Conservation (phyloP, 2,113 vertebrate genomes). For the Crypturellus undulatus region DNA sequence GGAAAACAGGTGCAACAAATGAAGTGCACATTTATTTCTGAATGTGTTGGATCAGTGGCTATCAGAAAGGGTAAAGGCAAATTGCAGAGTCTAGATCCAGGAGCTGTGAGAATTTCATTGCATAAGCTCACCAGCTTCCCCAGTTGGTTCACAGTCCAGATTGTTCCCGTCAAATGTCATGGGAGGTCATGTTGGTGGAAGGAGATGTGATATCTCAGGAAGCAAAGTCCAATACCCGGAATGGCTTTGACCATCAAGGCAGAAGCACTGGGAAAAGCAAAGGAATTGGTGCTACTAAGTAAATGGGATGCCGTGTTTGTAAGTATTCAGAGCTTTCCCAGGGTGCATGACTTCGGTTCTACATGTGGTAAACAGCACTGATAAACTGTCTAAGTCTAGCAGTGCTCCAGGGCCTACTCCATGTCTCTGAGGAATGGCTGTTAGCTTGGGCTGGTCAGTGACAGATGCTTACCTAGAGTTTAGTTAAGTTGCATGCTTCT, state of each 20-base stretch:
- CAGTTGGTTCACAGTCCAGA: slow-evolving; percentile 23
- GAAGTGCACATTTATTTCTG: neutral
- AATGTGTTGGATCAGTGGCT: neutral
- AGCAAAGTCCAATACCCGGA: slow-evolving; percentile 52
- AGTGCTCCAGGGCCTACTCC: fast-evolving
- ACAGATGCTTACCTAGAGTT: neutral
- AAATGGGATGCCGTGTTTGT: neutral
- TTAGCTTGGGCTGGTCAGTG: neutral
- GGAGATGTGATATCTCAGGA: slow-evolving; percentile 50
- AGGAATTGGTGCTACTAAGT: slow-evolving; percentile 11
- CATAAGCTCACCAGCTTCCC: slow-evolving; percentile 27
- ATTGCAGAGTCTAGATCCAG: neutral
- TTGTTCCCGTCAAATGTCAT: neutral
- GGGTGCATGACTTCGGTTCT: neutral
- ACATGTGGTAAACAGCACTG: neutral
- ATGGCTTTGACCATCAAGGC: slow-evolving; percentile 33
- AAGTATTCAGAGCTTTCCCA: neutral
- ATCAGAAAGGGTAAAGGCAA: neutral
- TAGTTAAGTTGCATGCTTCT: neutral
- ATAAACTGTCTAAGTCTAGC: neutral
- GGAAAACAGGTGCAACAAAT: neutral
- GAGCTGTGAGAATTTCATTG: slow-evolving; percentile 10
- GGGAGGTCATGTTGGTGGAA: slow-evolving; percentile 55
- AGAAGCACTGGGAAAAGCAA: neutral
- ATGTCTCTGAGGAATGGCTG: neutral